Conservation (phyloP, 2,797 vertebrate genomes). For the Parauchenoglanis punctatus region DNA sequence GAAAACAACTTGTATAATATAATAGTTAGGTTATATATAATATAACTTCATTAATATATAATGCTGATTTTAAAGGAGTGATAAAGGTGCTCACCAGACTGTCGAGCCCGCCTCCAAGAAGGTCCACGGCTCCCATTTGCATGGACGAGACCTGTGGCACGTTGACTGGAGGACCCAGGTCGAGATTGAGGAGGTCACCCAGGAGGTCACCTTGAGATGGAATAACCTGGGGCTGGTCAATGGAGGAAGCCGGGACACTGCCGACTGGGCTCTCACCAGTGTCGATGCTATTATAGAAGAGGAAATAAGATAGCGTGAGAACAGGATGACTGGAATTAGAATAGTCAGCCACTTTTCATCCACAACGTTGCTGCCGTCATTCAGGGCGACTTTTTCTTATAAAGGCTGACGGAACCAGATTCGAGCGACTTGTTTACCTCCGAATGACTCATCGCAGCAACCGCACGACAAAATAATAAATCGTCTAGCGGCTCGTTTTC, state of each 20-base stretch:
- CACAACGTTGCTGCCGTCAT: not conserved
- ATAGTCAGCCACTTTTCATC: conserved; percentile 11
- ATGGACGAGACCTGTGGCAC: conserved; percentile 73
- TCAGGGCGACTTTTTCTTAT: not conserved
- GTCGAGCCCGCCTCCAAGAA: conserved; percentile 92
- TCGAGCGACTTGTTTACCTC: not conserved
- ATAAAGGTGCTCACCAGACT: conserved; percentile 78
- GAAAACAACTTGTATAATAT: too few relatives aligned
- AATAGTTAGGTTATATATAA: too few relatives aligned
- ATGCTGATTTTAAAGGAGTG: not conserved
- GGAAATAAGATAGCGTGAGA: not conserved
- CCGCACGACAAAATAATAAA: not conserved
- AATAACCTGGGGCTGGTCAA: conserved; percentile 79
- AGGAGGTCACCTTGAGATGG: conserved; percentile 91
- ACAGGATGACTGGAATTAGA: not conserved
- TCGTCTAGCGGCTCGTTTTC: not conserved
- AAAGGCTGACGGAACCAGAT: not conserved
- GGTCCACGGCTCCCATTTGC: conserved; percentile 91
- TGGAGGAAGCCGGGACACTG: conserved; percentile 74
- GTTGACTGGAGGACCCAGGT: conserved; percentile 84
- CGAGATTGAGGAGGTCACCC: conserved; percentile 93
- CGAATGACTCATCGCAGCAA: not conserved
- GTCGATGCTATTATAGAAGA: conserved; percentile 77
- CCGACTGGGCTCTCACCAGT: conserved; percentile 84
- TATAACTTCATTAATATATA: not conserved